phyloP scores from a whole-genome alignment of 1,140 invertebrate genomes.

The Oscheius sp. region DNA sequence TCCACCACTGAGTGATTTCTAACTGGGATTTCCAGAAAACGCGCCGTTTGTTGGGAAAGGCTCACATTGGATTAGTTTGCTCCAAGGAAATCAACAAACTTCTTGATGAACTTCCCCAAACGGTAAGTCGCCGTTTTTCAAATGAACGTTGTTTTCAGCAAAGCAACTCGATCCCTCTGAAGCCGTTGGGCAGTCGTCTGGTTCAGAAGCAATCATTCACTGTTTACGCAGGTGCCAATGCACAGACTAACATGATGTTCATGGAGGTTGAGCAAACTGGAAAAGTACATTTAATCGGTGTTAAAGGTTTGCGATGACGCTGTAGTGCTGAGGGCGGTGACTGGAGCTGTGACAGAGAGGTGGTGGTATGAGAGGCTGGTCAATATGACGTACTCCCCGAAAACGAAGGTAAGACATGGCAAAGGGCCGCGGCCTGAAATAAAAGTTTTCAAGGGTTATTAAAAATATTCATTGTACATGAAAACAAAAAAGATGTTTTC shows the following conservation, averaged over 20 bases:
- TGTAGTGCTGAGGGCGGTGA: conserved; percentile 84
- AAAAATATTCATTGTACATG: neutral
- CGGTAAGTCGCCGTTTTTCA: conserved; percentile 68
- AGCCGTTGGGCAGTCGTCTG: conserved; percentile 78
- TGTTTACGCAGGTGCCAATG: conserved; percentile 87
- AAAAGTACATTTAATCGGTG: no score
- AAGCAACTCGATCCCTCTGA: conserved; percentile 93
- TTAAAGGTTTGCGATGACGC: conserved; percentile 84
- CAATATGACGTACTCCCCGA: conserved; percentile 99
- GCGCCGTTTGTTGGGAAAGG: conserved; percentile 89
- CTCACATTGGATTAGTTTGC: conserved; percentile 93
- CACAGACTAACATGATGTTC: conserved; percentile 84
- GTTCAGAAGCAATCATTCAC: conserved; percentile 96
- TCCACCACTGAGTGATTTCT: neutral
- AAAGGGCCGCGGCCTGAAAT: neutral
- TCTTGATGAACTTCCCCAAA: conserved; percentile 77
- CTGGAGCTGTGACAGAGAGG: conserved; percentile 86
- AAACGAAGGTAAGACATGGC: no score
- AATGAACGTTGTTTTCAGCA: conserved; percentile 60
- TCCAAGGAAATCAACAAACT: conserved; percentile 95
- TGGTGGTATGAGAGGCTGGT: conserved; percentile 99
- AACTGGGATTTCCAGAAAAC: conserved; percentile 72
- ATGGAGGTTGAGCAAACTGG: conserved; percentile 75
- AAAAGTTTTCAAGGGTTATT: neutral
- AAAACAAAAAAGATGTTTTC: no score